phyloP scores from a whole-genome alignment of 2,797 vertebrate species.

The Mallotus villosus region DNA sequence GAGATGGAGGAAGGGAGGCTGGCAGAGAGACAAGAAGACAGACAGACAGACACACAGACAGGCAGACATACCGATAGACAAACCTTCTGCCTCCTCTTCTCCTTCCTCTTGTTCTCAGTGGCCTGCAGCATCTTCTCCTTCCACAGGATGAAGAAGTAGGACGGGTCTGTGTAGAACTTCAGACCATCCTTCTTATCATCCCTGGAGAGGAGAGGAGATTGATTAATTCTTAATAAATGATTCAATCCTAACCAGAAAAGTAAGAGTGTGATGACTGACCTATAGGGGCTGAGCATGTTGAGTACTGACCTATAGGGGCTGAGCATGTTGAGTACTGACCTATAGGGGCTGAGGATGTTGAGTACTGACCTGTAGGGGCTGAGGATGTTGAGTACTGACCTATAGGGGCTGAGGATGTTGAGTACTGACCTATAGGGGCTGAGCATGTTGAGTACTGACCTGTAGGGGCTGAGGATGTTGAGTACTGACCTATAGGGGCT shows the following conservation, averaged over 20 bases:
- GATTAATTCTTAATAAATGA: no score
- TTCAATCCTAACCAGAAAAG: neutral
- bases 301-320: no score
- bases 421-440: no score
- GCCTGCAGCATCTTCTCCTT: constrained; percentile 95
- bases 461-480: constrained; percentile 44
- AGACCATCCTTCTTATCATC: constrained; percentile 91
- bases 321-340: constrained; percentile 25
- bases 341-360: constrained; percentile 44
- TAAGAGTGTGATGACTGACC: neutral
- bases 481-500: no score
- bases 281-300: no score
- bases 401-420: constrained; percentile 44
- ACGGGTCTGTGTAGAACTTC: constrained; percentile 92
- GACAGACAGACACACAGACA: neutral
- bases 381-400: constrained; percentile 25
- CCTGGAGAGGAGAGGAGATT: constrained; percentile 59
- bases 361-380: no score
- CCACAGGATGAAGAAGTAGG: constrained; percentile 92
- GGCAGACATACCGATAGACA: neutral
- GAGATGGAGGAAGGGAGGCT: neutral
- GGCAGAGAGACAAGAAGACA: no score
- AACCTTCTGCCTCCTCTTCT: constrained; percentile 8
- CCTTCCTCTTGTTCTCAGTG: constrained; percentile 85
- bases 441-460: constrained; percentile 25